Evolutionary conservation across 2,797 vertebrate genomes (phyloP).

Genomic region (Pyrocephalus nanus): DNA sequence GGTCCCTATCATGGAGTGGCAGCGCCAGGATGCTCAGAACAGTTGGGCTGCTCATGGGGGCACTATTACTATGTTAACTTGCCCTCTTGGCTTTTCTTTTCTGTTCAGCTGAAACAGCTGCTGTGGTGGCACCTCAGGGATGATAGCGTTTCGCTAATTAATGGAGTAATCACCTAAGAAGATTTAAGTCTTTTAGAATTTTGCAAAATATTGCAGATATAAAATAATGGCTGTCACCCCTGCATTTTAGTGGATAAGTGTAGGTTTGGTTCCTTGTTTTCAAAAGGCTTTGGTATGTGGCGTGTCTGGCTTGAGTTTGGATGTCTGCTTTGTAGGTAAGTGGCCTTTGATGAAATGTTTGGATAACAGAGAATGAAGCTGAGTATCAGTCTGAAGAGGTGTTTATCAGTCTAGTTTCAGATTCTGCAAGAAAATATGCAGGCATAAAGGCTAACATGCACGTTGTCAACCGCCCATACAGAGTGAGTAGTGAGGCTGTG

Average conservation of each 20-base stretch:
- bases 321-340: slow-evolving; percentile 1
- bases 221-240: not conserved
- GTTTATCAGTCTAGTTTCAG: slow-evolving; percentile 21
- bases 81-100: not conserved
- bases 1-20: not conserved
- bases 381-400: slow-evolving; percentile 1
- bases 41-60: not conserved
- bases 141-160: not conserved
- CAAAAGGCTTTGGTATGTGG: not conserved
- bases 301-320: not conserved
- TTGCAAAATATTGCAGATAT: not conserved
- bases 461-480: fast-evolving
- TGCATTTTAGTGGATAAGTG: not conserved
- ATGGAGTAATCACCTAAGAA: not conserved
- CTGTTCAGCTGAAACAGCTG: not conserved
- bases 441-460: not conserved
- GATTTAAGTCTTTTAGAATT: not conserved
- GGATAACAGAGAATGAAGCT: not conserved
- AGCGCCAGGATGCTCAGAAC: fast-evolving
- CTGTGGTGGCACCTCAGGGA: not conserved
- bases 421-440: not conserved
- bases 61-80: not conserved
- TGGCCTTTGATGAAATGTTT: slow-evolving; percentile 22
- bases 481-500: not conserved
- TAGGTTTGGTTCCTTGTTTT: not conserved